Conservation (phyloP, 2,888 invertebrate genomes). For the Drosophila glabriapex region DNA sequence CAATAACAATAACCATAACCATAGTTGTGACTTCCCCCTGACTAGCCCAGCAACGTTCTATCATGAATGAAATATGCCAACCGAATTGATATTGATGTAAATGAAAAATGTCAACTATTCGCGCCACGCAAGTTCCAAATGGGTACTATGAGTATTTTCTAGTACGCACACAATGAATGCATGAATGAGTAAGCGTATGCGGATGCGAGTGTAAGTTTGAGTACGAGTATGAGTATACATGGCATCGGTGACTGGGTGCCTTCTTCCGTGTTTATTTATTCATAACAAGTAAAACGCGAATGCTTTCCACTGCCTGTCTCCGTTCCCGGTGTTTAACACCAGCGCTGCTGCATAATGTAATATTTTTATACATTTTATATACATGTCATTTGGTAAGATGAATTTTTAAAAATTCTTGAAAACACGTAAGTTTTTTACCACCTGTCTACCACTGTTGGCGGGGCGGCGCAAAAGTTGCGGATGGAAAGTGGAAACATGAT, state of each 20-base stretch:
- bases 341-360: conserved; percentile 54
- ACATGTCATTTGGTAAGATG: conserved; percentile 74
- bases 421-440: conserved; percentile 31
- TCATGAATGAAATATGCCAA: conserved; percentile 59
- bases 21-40: conserved; percentile 25
- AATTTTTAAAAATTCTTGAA: conserved; percentile 63
- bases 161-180: background rate
- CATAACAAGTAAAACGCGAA: conserved; percentile 72
- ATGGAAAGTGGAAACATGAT: conserved; percentile 35
- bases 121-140: conserved; percentile 34
- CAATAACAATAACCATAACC: conserved; percentile 66
- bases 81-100: conserved; percentile 74
- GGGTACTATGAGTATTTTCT: conserved; percentile 8
- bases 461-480: background rate
- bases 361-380: conserved; percentile 71
- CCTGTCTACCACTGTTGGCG: conserved; percentile 3
- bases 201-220: background rate
- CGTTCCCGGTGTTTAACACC: background rate
- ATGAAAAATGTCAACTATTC: conserved; percentile 80
- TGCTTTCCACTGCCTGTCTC: conserved; percentile 4
- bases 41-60: background rate
- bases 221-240: background rate
- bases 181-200: background rate
- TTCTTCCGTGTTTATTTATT: conserved; percentile 70
- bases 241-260: conserved; percentile 22